These are phyloP conservation scores for Sabatieria punctata DNA, from an alignment of 2,888 invertebrate genomes.

Conservation along the genomic window DNA sequence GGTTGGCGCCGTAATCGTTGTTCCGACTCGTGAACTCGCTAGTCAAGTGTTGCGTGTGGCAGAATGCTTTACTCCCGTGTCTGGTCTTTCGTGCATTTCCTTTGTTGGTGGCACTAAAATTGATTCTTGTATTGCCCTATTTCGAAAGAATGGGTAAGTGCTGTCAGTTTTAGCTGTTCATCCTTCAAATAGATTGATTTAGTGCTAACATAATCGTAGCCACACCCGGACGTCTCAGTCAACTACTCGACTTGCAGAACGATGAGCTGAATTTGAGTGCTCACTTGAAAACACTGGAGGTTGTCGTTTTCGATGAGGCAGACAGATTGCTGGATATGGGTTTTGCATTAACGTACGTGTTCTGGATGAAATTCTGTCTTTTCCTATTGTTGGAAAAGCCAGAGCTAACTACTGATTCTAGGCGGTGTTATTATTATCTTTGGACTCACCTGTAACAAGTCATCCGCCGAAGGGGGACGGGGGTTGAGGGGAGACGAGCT, in stretches of 20 bases:
- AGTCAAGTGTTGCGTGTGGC: conserved; percentile 55
- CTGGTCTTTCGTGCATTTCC: conserved; percentile 23
- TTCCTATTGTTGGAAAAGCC: too few relatives aligned
- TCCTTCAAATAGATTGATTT: conserved; percentile 6
- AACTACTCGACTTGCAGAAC: not conserved
- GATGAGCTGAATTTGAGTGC: not conserved
- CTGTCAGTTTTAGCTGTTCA: not conserved
- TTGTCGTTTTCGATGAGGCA: conserved; percentile 86
- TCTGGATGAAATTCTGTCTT: too few relatives aligned
- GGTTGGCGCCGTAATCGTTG: conserved; percentile 72
- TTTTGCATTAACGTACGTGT: conserved; percentile 48
- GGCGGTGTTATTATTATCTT: too few relatives aligned
- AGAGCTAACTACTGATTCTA: too few relatives aligned
- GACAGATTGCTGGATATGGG: conserved; percentile 82
- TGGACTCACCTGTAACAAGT: too few relatives aligned
- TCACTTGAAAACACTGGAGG: conserved; percentile 44
- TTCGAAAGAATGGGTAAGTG: conserved; percentile 1
- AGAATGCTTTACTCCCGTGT: conserved; percentile 28
- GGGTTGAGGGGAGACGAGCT: too few relatives aligned
- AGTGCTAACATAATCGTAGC: conserved; percentile 67
- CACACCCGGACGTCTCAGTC: conserved; percentile 67
- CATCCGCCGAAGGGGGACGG: too few relatives aligned
- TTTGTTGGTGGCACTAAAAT: not conserved
- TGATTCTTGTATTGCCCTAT: not conserved
- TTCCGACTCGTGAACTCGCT: conserved; percentile 88